These are phyloP conservation scores for Osmerus mordax DNA, from an alignment of 2,113 vertebrate species.

Conservation along the genomic window DNA sequence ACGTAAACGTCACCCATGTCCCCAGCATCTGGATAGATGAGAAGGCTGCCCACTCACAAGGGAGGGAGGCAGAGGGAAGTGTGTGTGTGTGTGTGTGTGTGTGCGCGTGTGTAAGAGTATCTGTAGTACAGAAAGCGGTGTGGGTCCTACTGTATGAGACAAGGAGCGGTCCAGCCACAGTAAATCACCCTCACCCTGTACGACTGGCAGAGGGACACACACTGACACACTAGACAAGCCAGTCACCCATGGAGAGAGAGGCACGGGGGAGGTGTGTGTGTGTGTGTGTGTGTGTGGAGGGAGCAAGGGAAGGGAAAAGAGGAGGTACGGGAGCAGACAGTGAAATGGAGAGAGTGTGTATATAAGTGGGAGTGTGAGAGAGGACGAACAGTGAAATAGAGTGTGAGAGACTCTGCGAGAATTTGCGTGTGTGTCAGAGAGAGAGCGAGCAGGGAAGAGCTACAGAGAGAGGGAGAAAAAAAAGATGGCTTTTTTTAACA, in stretches of 20 bases:
- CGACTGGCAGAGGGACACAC: slow-evolving; percentile 61
- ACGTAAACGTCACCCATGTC: slow-evolving; percentile 29
- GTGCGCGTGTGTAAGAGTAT: slow-evolving; percentile 22
- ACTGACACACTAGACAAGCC: slow-evolving; percentile 53
- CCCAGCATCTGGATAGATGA: slow-evolving; percentile 10
- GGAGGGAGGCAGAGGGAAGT: slow-evolving; percentile 12
- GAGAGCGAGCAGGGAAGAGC: slow-evolving; percentile 17
- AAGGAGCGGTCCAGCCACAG: slow-evolving; percentile 64
- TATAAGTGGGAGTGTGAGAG: neutral
- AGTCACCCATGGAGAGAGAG: slow-evolving; percentile 53
- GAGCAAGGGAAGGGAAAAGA: slow-evolving; percentile 12
- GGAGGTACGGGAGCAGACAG: slow-evolving; percentile 13
- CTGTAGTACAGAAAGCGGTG: slow-evolving; percentile 39
- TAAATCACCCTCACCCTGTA: slow-evolving; percentile 59
- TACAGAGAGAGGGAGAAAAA: slow-evolving; percentile 23
- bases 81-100: slow-evolving; percentile 6
- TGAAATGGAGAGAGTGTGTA: too few species aligned
- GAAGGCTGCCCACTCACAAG: slow-evolving; percentile 39
- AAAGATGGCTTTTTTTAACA: slow-evolving; percentile 43
- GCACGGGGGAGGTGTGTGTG: slow-evolving; percentile 27
- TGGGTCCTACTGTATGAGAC: slow-evolving; percentile 33
- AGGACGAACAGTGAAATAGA: slow-evolving; percentile 19
- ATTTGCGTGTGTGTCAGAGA: slow-evolving; percentile 38
- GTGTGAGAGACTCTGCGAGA: slow-evolving; percentile 41
- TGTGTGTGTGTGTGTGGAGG: slow-evolving; percentile 18